Evolutionary conservation across 2,797 vertebrate species (phyloP).

Genomic region (Macropodus opercularis): DNA sequence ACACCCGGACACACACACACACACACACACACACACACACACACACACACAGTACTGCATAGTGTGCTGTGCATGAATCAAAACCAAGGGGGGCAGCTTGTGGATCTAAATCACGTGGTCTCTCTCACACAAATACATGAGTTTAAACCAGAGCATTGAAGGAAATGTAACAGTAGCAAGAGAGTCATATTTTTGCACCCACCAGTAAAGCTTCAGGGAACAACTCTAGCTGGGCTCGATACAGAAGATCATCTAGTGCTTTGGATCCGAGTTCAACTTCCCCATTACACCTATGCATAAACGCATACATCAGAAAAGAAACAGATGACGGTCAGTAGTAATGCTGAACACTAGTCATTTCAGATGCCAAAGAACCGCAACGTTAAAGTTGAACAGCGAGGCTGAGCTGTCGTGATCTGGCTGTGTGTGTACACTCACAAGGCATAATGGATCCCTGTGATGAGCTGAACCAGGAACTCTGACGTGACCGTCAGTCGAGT

Average conservation of each 20-base stretch:
- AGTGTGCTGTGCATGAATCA: conserved; percentile 49
- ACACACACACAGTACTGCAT: no score
- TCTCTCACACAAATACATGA: not conserved
- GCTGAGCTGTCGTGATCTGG: not conserved
- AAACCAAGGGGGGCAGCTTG: conserved; percentile 48
- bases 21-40: no score
- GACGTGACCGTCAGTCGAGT: conserved; percentile 92
- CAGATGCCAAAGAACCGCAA: not conserved
- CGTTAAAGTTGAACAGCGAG: not conserved
- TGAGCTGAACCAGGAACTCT: conserved; percentile 97
- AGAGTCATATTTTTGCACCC: conserved; percentile 61
- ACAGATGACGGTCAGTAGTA: not conserved
- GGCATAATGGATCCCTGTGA: conserved; percentile 97
- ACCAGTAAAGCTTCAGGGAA: conserved; percentile 98
- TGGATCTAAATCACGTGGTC: conserved; percentile 54
- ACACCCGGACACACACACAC: conserved; percentile 8
- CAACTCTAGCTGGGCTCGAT: conserved; percentile 94
- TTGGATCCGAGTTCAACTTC: conserved; percentile 93
- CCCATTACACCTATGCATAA: conserved; percentile 89
- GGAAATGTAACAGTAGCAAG: not conserved
- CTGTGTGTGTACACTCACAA: conserved; percentile 85
- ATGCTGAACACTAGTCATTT: no score
- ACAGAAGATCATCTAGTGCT: conserved; percentile 95
- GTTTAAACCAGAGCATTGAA: conserved; percentile 2
- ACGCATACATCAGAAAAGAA: conserved; percentile 9